Base-by-base conservation (phyloP, 1,140 invertebrate genomes). In the Harlomillsia oculata region DNA sequence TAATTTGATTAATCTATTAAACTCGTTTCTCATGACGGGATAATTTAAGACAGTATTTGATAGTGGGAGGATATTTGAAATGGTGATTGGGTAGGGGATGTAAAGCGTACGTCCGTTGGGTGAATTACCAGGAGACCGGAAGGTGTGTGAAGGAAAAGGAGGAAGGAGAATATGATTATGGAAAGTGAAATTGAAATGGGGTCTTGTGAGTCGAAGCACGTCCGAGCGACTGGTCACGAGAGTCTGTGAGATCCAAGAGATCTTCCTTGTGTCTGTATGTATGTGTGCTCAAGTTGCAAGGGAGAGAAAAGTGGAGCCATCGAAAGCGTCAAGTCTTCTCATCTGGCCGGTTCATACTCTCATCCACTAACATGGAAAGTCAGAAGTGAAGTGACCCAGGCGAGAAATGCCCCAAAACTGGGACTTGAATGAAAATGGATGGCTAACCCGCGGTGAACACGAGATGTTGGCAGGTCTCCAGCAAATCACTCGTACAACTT, bases 281-380 rank as follows among this genome's bases (percentile, higher is more conserved):
- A 14, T 45, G 21, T 45, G 25, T 6, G n/a, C 28, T 18, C 1
- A 13, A 30, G 11, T 29, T 26, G 9, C 29, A 29, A 16, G 8
- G 9, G 28, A 48, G 44, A 51, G 48, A 51, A 36, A 51, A 51
- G 48, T 51, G 48, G 48, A 39, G 48, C 48, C 36, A 51, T 51
- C 48, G 48, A 37, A 39, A 51, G 32, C 48, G 48, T 51, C 48
- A 51, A 39, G 48, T 51, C 36, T 30, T 20, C 32, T 32, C 39
- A 39, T 30, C 48, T 28, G 34, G 34, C 48, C 29, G 32, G 32
- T 51, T 51, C 48, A 51, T 39, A 51, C 25, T 32, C 34, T 39
- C 32, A 37, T 51, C 48, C 34, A 36, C 36, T 36, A 39, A 37
- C 29, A 51, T 36, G 48, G 26, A 9, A 39, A 51, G 48, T 51